Base-by-base conservation (phyloP, 2,797 vertebrate species). In the Micrastur ruficollis region DNA sequence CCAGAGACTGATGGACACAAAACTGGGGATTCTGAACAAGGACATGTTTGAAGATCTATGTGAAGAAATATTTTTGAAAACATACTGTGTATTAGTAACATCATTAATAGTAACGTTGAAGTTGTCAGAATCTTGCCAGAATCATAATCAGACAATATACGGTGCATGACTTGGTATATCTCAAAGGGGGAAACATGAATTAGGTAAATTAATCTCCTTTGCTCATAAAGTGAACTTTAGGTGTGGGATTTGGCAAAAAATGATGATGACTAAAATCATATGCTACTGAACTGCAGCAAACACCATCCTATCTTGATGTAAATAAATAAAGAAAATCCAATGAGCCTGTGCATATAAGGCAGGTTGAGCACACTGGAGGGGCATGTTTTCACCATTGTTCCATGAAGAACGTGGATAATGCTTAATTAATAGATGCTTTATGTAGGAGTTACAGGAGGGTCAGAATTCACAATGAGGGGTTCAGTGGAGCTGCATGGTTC, bases 91-190 rank as follows among this genome's bases (percentile, higher is more conserved):
- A 15, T 78, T 13, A 40, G 47, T 58, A 55, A 21, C 26, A 50
- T 46, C 7, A 49, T 71, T 72, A 62, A 58, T 26, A 71, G 21
- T 23, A 84, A 29, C 9, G 19, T 44, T 26, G 23, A 90, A 22
- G 3, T 75, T 14, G n/a, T 36, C 66, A 68, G 70, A 65, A 68
- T 84, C 82, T 72, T 81, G 18, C 49, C 11, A 11, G 71, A 92
- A 58, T 74, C 26, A 12, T 44, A 16, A 68, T 42, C 53, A 81
- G 72, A 38, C 7, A n/a, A 13, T 34, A 52, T 12, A 42, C 1
- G 1, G 11, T 38, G 25, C 42, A 9, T 4, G 6, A 34, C 1
- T 7, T 17, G 20, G 12, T 18, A 5, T 23, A 20, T 50, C 46
- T 58, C 56, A 62, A 87, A 93, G 49, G 13, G 5, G 18, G 7